Conservation (phyloP, 1,140 invertebrate species). For the Atta colombica region DNA sequence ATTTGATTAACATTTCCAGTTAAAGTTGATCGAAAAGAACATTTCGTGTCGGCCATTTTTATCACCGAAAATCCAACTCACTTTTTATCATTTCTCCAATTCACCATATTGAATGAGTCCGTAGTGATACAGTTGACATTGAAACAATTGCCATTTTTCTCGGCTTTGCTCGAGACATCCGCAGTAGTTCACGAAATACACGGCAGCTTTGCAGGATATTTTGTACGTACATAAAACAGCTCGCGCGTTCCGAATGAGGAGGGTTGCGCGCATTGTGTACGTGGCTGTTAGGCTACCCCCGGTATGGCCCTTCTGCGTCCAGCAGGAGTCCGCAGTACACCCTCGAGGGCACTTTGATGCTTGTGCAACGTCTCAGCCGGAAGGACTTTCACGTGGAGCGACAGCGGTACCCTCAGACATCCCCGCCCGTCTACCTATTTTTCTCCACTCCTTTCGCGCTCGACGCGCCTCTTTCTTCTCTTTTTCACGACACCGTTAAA, state of each 20-base stretch:
- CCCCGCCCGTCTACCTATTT: not conserved
- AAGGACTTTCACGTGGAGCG: slow-evolving; percentile 64
- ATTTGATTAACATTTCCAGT: not conserved
- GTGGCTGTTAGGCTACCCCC: slow-evolving; percentile 70
- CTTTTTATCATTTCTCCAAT: not conserved
- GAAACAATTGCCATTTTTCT: slow-evolving; percentile 9
- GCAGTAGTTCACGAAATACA: not conserved
- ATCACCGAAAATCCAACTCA: not conserved
- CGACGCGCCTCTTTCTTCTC: not conserved
- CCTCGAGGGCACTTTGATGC: slow-evolving; percentile 72
- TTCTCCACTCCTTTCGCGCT: not conserved
- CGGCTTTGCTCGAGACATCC: not conserved
- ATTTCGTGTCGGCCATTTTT: not conserved
- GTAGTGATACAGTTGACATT: not conserved
- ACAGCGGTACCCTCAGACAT: not conserved
- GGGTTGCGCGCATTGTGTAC: slow-evolving; percentile 64
- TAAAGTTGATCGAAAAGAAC: not conserved
- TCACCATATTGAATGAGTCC: not conserved
- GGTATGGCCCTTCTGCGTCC: slow-evolving; percentile 77
- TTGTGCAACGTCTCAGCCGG: slow-evolving; percentile 60
- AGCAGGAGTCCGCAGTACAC: slow-evolving; percentile 69
- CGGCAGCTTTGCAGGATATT: slow-evolving; percentile 10
- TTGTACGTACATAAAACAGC: slow-evolving; percentile 11
- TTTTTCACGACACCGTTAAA: slow-evolving; percentile 64
- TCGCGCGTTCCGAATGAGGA: slow-evolving; percentile 47